phyloP scores from a whole-genome alignment of 1,140 invertebrate genomes.

The Drosophila obscura region DNA sequence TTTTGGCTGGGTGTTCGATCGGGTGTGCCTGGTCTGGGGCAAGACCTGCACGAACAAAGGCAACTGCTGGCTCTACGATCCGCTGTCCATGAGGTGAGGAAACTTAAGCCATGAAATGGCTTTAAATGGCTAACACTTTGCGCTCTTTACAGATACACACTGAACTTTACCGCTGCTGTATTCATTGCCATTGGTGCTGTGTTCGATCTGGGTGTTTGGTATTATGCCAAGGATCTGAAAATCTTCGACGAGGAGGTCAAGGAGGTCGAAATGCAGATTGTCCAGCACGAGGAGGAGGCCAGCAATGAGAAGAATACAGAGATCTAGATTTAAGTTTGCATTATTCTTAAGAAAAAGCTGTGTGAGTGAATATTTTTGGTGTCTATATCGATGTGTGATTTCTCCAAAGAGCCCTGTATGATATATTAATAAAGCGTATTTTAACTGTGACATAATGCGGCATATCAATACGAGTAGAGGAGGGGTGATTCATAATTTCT shows the following conservation, averaged over 20 bases:
- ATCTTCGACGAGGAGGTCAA: constrained; percentile 88
- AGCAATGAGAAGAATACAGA: constrained; percentile 77
- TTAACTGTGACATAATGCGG: constrained; percentile 13
- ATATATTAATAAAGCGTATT: constrained; percentile 47
- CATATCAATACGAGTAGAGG: too few species aligned
- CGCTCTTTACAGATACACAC: constrained; percentile 83
- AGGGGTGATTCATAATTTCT: too few species aligned
- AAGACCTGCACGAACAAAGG: constrained; percentile 89
- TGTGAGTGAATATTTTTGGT: constrained; percentile 42
- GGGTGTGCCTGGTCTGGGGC: constrained; percentile 89
- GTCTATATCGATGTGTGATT: constrained; percentile 49
- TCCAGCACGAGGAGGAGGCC: constrained; percentile 74
- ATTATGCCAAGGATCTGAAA: constrained; percentile 88
- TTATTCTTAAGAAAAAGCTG: constrained; percentile 31
- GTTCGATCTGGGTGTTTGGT: constrained; percentile 88
- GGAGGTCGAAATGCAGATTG: constrained; percentile 79
- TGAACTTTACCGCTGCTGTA: constrained; percentile 88
- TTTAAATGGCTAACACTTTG: not conserved
- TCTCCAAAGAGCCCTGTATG: constrained; percentile 27
- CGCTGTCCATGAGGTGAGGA: constrained; percentile 86
- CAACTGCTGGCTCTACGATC: constrained; percentile 90
- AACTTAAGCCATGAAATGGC: not conserved
- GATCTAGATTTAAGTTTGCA: constrained; percentile 65
- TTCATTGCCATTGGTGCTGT: constrained; percentile 87
- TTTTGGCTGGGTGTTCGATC: constrained; percentile 89